Evolutionary conservation across 2,888 invertebrate genomes (phyloP).

Genomic region (Myathropa florea): DNA sequence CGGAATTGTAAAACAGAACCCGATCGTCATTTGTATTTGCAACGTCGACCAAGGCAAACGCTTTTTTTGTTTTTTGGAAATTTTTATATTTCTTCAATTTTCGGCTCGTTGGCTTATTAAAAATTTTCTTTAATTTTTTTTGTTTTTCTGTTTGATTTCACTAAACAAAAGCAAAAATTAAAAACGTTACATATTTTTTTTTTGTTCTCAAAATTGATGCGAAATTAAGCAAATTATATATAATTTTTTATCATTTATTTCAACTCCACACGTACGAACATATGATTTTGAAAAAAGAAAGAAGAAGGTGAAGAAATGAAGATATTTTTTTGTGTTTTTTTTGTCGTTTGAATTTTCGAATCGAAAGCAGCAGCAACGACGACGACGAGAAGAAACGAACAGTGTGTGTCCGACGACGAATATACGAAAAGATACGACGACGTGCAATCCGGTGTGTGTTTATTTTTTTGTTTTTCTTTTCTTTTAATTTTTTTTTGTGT

Average conservation of each 20-base stretch:
- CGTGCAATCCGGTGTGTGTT: not conserved
- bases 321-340: constrained; percentile 72
- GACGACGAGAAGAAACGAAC: constrained; percentile 47
- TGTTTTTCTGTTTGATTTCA: not conserved
- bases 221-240: constrained; percentile 61
- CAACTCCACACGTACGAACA: constrained; percentile 68
- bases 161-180: not conserved
- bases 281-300: constrained; percentile 37
- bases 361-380: constrained; percentile 55
- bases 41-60: constrained; percentile 78
- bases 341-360: constrained; percentile 66
- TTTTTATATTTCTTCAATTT: constrained; percentile 76
- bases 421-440: constrained; percentile 1
- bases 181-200: not conserved
- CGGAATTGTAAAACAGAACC: constrained; percentile 57
- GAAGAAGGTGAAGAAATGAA: not conserved
- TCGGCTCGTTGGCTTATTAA: constrained; percentile 70
- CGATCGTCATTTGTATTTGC: constrained; percentile 78
- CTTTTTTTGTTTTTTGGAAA: constrained; percentile 79
- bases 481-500: not conserved
- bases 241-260: constrained; percentile 31
- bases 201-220: constrained; percentile 66
- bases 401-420: constrained; percentile 26
- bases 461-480: not conserved
- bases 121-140: constrained; percentile 73